phyloP scores from a whole-genome alignment of 2,113 vertebrate genomes.

The Strix aluco region DNA sequence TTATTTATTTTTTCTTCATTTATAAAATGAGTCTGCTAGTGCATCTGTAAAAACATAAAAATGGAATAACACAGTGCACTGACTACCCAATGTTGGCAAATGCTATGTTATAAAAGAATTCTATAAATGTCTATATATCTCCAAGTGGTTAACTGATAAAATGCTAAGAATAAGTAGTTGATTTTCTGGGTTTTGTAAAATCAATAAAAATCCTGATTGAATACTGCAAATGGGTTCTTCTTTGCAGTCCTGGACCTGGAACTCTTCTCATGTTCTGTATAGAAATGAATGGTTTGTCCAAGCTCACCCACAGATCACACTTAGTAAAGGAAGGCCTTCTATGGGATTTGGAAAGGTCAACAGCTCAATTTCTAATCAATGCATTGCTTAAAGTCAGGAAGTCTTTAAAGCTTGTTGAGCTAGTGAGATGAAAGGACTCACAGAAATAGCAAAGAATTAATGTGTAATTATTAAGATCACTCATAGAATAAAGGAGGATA shows the following conservation, averaged over 20 bases:
- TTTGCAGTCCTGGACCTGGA: not conserved
- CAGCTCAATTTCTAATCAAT: not conserved
- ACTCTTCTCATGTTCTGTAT: not conserved
- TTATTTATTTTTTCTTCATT: conserved; percentile 11
- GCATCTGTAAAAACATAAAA: not conserved
- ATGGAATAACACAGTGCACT: not conserved
- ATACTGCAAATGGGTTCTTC: not conserved
- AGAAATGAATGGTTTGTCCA: not conserved
- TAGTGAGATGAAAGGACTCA: not conserved
- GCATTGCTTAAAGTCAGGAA: not conserved
- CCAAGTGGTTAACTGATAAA: not conserved
- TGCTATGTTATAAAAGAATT: not conserved
- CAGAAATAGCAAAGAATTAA: not conserved
- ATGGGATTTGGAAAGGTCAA: not conserved
- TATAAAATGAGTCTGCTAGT: not conserved
- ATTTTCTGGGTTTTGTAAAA: not conserved
- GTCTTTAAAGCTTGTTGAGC: not conserved
- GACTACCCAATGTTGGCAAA: not conserved
- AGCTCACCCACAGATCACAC: not conserved
- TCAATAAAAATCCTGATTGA: not conserved
- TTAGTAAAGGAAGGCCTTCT: not conserved
- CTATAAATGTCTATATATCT: not conserved
- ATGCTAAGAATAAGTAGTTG: not conserved
- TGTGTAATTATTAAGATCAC: not conserved
- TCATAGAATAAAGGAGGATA: not conserved